Percentiles rank a stretch among this genome's conserved stretches.
Evolutionary conservation across 2,113 vertebrate species (phyloP).

Genomic region (Gymnorhina tibicen): DNA sequence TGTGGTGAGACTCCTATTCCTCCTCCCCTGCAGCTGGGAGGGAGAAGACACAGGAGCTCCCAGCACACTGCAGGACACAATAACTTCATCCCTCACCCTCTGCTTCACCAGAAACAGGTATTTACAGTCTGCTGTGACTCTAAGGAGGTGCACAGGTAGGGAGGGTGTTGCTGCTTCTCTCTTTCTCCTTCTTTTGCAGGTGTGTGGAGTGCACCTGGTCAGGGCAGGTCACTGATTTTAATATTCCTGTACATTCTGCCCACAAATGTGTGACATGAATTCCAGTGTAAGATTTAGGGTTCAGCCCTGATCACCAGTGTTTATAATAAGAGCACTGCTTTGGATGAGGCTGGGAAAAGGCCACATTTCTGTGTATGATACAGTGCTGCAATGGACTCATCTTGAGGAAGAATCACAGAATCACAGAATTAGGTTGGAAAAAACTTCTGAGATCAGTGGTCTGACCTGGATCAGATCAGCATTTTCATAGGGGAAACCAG

Average conservation of each 20-base stretch:
- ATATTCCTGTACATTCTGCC: fast-evolving
- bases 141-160: not conserved
- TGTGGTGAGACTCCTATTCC: not conserved
- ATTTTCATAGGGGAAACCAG: not conserved
- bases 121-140: not conserved
- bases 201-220: not conserved
- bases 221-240: not conserved
- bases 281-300: not conserved
- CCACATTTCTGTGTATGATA: fast-evolving
- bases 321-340: not conserved
- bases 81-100: not conserved
- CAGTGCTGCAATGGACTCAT: not conserved
- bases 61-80: not conserved
- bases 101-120: not conserved
- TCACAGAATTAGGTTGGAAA: not conserved
- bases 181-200: not conserved
- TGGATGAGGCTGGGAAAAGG: not conserved
- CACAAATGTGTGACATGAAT: too few relatives aligned
- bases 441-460: not conserved
- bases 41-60: not conserved
- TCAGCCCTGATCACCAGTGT: not conserved
- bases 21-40: not conserved
- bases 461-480: not conserved
- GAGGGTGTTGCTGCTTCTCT: fast-evolving
- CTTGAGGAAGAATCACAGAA: not conserved